phyloP scores from a whole-genome alignment of 2,888 invertebrate genomes.

The Conchocele bisecta region DNA sequence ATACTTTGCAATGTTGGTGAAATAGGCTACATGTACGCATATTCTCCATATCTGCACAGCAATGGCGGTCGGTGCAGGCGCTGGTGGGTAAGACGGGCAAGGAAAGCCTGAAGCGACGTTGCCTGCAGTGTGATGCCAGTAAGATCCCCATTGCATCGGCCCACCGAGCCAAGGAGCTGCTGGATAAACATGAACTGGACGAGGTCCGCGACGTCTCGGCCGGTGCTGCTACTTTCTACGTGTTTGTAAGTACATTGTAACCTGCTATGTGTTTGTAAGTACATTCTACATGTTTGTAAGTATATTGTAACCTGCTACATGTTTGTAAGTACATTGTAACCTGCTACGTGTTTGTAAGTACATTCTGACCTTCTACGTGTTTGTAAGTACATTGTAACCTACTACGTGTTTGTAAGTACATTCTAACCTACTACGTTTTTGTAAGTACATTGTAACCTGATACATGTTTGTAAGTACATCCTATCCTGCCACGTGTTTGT shows the following conservation, averaged over 20 bases:
- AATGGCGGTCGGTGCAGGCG: slow-evolving; percentile 80
- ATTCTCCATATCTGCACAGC: too few species aligned
- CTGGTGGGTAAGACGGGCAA: slow-evolving; percentile 81
- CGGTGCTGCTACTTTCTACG: slow-evolving; percentile 81
- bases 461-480: too few species aligned
- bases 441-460: too few species aligned
- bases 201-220: slow-evolving; percentile 80
- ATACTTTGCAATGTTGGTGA: too few species aligned
- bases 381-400: slow-evolving; percentile 76
- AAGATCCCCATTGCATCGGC: slow-evolving; percentile 65
- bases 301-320: too few species aligned
- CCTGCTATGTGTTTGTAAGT: too few species aligned
- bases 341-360: too few species aligned
- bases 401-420: too few species aligned
- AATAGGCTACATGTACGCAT: too few species aligned
- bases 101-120: slow-evolving; percentile 79
- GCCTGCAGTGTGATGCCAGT: slow-evolving; percentile 75
- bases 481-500: slow-evolving; percentile 82
- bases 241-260: slow-evolving; percentile 78
- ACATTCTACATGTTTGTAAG: too few species aligned
- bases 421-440: too few species aligned
- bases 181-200: slow-evolving; percentile 76
- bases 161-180: slow-evolving; percentile 68
- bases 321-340: too few species aligned
- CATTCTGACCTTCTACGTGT: slow-evolving; percentile 82